phyloP scores from a whole-genome alignment of 2,113 vertebrate species.

The Thunnus thynnus region DNA sequence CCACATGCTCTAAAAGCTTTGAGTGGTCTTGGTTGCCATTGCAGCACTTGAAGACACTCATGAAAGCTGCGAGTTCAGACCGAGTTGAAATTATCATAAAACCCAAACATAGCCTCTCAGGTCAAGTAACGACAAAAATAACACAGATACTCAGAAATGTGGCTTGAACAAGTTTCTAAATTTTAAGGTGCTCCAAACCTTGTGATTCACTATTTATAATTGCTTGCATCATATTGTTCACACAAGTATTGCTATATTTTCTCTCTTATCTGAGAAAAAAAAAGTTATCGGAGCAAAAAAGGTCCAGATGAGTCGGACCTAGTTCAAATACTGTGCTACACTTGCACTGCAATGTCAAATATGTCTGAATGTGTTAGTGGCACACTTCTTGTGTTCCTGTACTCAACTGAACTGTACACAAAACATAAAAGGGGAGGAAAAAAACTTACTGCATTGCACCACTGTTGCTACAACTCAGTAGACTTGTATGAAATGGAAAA shows the following conservation, averaged over 20 bases:
- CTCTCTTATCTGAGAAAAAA: neutral
- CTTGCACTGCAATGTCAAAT: slow-evolving; percentile 10
- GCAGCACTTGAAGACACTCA: slow-evolving; percentile 62
- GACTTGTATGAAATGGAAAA: slow-evolving; percentile 33
- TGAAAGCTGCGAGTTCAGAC: slow-evolving; percentile 12
- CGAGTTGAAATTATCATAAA: slow-evolving; percentile 52
- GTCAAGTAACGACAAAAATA: slow-evolving; percentile 44
- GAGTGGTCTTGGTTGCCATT: slow-evolving; percentile 64
- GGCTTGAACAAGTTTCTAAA: neutral
- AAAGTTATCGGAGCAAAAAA: neutral
- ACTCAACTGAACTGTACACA: neutral
- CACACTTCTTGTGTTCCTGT: neutral
- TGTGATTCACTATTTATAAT: neutral
- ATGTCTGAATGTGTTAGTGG: slow-evolving; percentile 8
- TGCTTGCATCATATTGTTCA: slow-evolving; percentile 6
- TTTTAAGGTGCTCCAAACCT: slow-evolving; percentile 12
- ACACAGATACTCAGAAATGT: neutral
- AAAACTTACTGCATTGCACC: slow-evolving; percentile 27
- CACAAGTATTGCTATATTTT: neutral
- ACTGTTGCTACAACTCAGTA: neutral
- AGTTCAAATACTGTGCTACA: neutral
- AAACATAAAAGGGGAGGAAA: neutral
- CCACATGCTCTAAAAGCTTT: slow-evolving; percentile 66
- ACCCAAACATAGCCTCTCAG: slow-evolving; percentile 34
- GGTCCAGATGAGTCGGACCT: slow-evolving; percentile 16